phyloP scores from a whole-genome alignment of 2,797 vertebrate species.

The Gadopsis marmoratus region DNA sequence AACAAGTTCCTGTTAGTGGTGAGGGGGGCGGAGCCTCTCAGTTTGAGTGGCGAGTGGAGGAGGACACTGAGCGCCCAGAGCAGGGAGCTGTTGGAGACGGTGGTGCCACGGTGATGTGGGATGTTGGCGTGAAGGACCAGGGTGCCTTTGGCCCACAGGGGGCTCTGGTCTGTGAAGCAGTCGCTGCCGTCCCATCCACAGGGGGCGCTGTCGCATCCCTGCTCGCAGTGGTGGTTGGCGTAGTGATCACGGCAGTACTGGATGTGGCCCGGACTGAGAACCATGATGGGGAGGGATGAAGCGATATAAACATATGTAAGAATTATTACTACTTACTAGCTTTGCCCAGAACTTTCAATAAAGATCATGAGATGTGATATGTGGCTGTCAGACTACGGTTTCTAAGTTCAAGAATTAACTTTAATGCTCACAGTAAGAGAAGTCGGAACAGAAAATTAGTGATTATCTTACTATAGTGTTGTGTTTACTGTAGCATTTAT shows the following conservation, averaged over 20 bases:
- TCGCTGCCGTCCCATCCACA: conserved; percentile 94
- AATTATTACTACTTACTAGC: background rate
- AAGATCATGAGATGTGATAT: background rate
- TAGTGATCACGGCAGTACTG: conserved; percentile 90
- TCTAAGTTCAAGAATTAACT: too few relatives aligned
- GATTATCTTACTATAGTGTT: too few relatives aligned
- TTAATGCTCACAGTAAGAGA: too few relatives aligned
- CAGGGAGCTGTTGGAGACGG: conserved; percentile 80
- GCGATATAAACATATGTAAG: background rate
- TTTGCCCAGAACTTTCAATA: background rate
- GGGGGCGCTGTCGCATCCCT: conserved; percentile 85
- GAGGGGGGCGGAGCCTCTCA: conserved; percentile 80
- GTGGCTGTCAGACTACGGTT: too few relatives aligned
- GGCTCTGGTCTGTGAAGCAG: conserved; percentile 77
- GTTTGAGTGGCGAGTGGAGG: conserved; percentile 83
- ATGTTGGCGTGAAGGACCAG: conserved; percentile 85
- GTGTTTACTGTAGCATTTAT: background rate
- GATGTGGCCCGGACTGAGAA: conserved; percentile 85
- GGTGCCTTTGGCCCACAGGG: conserved; percentile 79
- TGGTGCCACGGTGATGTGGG: conserved; percentile 66
- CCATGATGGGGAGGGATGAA: background rate
- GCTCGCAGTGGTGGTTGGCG: conserved; percentile 88
- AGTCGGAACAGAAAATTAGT: too few relatives aligned
- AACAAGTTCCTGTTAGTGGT: conserved; percentile 75
- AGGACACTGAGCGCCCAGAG: conserved; percentile 87